Percentiles rank a stretch among this genome's conserved stretches.
These are phyloP conservation scores for Leucoraja ocellata DNA, from an alignment of 2,797 vertebrate species.

Conservation along the genomic window DNA sequence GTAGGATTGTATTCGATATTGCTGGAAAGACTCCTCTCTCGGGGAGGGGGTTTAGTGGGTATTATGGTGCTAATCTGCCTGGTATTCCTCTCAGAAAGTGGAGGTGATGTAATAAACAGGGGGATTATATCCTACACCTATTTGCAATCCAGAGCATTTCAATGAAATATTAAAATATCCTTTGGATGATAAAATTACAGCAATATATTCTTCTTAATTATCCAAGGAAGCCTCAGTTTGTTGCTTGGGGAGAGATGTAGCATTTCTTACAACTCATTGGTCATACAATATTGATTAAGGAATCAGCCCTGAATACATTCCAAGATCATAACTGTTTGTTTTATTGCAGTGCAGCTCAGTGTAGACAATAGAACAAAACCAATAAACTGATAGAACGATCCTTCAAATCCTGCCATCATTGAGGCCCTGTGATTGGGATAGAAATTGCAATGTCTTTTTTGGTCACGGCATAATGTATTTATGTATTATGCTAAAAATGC, in stretches of 20 bases:
- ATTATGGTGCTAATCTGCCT: not conserved
- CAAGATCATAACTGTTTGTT: not conserved
- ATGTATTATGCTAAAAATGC: not conserved
- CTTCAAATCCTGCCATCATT: not conserved
- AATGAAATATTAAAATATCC: not conserved
- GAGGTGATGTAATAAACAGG: not conserved
- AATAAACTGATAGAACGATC: not conserved
- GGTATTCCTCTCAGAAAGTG: not conserved
- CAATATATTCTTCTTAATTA: not conserved
- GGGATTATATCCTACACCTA: not conserved
- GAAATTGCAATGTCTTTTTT: not conserved
- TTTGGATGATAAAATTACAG: not conserved
- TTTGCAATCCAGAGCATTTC: not conserved
- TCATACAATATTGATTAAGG: slow-evolving; percentile 2
- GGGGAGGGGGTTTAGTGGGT: not conserved
- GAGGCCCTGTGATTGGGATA: not conserved
- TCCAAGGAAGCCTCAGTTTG: not conserved
- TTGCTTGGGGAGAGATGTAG: not conserved
- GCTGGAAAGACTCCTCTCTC: not conserved
- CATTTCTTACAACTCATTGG: not conserved
- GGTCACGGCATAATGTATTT: not conserved
- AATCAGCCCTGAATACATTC: not conserved
- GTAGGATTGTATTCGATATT: not conserved
- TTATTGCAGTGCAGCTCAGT: not conserved
- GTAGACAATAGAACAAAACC: not conserved